Evolutionary conservation across 2,888 invertebrate genomes (phyloP).

Genomic region (Molorchus minor): DNA sequence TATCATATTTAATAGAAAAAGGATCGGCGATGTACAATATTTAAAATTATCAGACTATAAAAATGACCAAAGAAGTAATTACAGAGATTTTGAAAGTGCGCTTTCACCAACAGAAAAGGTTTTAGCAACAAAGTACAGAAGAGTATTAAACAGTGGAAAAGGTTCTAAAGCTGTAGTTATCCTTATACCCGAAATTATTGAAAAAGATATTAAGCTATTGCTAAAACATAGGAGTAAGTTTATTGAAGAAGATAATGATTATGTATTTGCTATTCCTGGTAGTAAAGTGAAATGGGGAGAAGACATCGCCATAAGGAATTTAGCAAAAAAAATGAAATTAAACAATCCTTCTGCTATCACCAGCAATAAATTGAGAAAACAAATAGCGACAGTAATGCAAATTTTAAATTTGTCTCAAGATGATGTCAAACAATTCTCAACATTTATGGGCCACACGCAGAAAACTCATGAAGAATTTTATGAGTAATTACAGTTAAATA

Average conservation of each 20-base stretch:
- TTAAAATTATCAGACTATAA: conserved; percentile 8
- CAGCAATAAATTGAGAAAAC: conserved; percentile 43
- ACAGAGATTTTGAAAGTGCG: conserved; percentile 4
- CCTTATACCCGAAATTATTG: not conserved
- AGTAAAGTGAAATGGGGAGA: conserved; percentile 8
- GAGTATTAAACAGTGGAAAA: conserved; percentile 5
- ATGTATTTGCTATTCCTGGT: conserved; percentile 6
- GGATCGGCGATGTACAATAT: conserved; percentile 25
- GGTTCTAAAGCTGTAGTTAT: conserved; percentile 6
- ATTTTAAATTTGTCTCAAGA: conserved; percentile 37
- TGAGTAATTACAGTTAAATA: conserved; percentile 26
- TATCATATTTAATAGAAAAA: conserved; percentile 35
- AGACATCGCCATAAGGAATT: conserved; percentile 1
- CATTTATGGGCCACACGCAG: conserved; percentile 36
- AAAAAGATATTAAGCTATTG: conserved; percentile 1
- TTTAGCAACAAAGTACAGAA: not conserved
- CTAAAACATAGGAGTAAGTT: conserved; percentile 4
- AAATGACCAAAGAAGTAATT: not conserved
- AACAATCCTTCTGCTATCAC: conserved; percentile 37
- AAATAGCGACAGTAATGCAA: conserved; percentile 44
- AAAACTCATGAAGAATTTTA: conserved; percentile 34
- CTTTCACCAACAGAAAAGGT: conserved; percentile 2
- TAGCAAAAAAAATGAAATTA: conserved; percentile 38
- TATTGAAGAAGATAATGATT: conserved; percentile 7
- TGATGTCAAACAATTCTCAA: conserved; percentile 29